Base-by-base conservation (phyloP, 2,113 vertebrate species). In the Bombycilla garrulus region DNA sequence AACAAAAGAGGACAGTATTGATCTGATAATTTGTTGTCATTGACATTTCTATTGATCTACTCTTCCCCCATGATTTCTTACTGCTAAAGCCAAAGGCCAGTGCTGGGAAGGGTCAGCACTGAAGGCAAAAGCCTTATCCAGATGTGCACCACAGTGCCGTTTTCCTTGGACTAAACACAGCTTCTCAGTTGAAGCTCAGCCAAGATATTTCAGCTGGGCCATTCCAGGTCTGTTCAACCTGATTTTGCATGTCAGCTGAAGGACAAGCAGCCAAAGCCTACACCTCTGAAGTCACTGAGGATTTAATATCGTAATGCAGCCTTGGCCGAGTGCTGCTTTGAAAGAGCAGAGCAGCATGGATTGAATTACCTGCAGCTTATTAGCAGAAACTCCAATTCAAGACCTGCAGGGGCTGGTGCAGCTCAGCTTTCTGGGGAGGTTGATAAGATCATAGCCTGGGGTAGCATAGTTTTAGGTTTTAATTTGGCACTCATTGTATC, bases 361-460 rank as follows among this genome's bases (percentile, higher is more conserved):
- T 96, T 93, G 93, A 93, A 94, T 97, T 97, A 95, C 96, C 79
- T 54, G 72, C 82, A 60, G 95, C 67, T 56, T 13, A 60, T 86
- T 60, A 66, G 38, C 4, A 67, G 64, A 84, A 92, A 86, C 76
- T 74, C 56, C 58, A 53, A 8, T 28, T 82, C 90, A 38, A 10
- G 80, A 90, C 28, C 74, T 0, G 1, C 67, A 74, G 76, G 48
- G 56, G 72, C 71, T 36, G 64, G 19, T 48, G 76, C 90, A 90
- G 93, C 90, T 96, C 92, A 86, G 60, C 56, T 97, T 96, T 95
- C 94, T 0, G 70, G 71, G 73, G 17, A 94, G 45, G 16, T 0
- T 76, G 94, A 94, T 96, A 96, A 93, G 79, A 96, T 97, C 87
- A 0, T 4, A 50, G 82, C 79, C 71, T 17, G 19, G 28, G 56